A percentile compares a stretch with the other conserved stretches of the same genome.
phyloP scores from a whole-genome alignment of 2,888 invertebrate species.

The Uropetala carovei region DNA sequence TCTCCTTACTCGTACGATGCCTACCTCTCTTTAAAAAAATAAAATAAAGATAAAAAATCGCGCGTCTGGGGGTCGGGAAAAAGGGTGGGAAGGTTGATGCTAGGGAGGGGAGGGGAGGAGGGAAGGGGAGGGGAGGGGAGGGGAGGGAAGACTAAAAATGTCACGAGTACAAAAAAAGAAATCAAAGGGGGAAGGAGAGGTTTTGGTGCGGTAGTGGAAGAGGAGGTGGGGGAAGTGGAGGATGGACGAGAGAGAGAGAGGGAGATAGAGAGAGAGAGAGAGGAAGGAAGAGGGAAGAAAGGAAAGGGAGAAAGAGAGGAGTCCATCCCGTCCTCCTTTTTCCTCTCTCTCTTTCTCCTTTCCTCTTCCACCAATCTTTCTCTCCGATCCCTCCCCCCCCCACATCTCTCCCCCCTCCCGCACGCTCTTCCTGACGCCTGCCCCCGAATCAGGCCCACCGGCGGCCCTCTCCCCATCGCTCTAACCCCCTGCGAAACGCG shows the following conservation, averaged over 20 bases:
- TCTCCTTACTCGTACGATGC: neutral
- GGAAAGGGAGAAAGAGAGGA: neutral
- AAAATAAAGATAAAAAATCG: neutral
- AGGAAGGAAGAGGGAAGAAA: neutral
- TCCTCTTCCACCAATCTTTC: neutral
- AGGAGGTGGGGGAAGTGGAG: neutral
- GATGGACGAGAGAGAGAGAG: neutral
- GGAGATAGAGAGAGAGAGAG: neutral
- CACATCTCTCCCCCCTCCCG: neutral
- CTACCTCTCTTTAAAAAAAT: neutral
- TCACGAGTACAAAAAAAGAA: conserved; percentile 70
- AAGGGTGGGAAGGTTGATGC: too few relatives aligned
- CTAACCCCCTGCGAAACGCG: conserved; percentile 49
- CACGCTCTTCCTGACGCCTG: neutral
- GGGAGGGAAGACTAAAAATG: neutral
- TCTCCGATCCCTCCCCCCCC: neutral
- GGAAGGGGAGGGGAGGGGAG: too few relatives aligned
- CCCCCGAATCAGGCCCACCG: neutral
- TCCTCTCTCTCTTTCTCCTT: too few relatives aligned
- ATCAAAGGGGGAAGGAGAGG: conserved; percentile 73
- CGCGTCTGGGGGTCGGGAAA: neutral
- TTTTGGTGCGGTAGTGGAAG: neutral
- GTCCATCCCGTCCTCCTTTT: too few relatives aligned
- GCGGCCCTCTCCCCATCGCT: conserved; percentile 37
- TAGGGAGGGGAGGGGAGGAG: too few relatives aligned